Percentiles rank a stretch among this genome's conserved stretches.
These are phyloP conservation scores for Nemotelus nigrinus DNA, from an alignment of 2,888 invertebrate species.

Conservation along the genomic window DNA sequence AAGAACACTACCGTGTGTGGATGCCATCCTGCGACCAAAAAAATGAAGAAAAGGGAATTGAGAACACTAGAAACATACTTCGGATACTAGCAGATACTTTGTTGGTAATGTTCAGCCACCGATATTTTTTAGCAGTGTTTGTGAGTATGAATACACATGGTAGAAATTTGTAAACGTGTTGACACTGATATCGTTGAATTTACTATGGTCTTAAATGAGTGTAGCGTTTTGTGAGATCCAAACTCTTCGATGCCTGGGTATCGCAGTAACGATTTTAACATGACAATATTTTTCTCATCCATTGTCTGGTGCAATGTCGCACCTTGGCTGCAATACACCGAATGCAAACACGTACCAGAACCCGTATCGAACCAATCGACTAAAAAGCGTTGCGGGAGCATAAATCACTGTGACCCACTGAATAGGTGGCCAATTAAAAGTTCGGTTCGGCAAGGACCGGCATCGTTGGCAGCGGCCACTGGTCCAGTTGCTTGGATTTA, in stretches of 20 bases:
- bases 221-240: too few species aligned
- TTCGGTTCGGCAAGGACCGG: conserved; percentile 42
- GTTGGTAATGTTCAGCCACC: too few species aligned
- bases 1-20: conserved; percentile 46
- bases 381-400: conserved; percentile 39
- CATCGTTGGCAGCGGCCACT: conserved; percentile 34
- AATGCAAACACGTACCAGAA: conserved; percentile 29
- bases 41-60: conserved; percentile 8
- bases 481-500: conserved; percentile 40
- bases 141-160: too few species aligned
- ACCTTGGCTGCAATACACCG: background rate
- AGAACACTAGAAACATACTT: conserved; percentile 24
- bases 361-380: conserved; percentile 28
- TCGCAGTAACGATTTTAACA: background rate
- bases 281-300: background rate
- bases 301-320: background rate
- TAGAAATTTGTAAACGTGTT: too few species aligned
- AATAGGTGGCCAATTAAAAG: conserved; percentile 52
- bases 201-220: too few species aligned
- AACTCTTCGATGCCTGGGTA: too few species aligned
- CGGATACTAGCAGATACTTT: background rate
- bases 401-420: conserved; percentile 48
- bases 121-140: too few species aligned
- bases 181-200: too few species aligned
- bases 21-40: conserved; percentile 27